Evolutionary conservation across 1,140 invertebrate genomes (phyloP), one percentile per base, ranked within the genome.

Genomic region (Acromyrmex heyeri): DNA sequence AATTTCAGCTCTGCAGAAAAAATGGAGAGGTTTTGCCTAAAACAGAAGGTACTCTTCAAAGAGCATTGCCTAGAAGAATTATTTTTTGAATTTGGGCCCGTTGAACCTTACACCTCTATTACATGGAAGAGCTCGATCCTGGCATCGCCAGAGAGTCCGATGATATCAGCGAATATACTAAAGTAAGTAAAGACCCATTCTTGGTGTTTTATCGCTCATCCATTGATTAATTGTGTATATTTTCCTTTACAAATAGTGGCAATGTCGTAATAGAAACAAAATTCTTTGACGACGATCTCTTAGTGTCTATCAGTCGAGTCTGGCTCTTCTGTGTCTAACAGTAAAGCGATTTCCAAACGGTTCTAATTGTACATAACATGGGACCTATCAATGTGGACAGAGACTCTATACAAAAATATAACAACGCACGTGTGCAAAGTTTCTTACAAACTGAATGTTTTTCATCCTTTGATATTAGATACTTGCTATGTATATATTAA

Each of bases 1-100:
- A 99, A 99, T 95, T 99, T 99, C 95, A 99, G 99, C 92, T 99
- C 99, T 30, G 96, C 98, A 70, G 98, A 99, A 95, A 96, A 98
- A 14, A 99, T 99, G 97, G 98, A 99, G 90, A 98, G 98, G 93
- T 99, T 99, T 95, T 96, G 99, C 90, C 95, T 99, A 65, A 99
- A 99, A 95, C 99, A 99, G 95, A 98, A 98, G 95, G 97, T 97
- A 7, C 94, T 97, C 48, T 97, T 97, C 93, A 97, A 98, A 94
- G 98, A 97, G 0, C 96, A 97, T 81, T 98, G 97, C 92, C 96
- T 98, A 87, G 98, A 99, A 96, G 99, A 99, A 95, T 99, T 99
- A 99, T 98, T 98, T 94, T 99, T 99, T 95, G 99, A 99, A 94
- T 99, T 99, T 97, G 99, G 99, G 57, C 99, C 99, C 95, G 99